A percentile compares a stretch with the other conserved stretches of the same genome.
phyloP scores from a whole-genome alignment of 2,888 invertebrate species.

The Drosophila mayaguana region DNA sequence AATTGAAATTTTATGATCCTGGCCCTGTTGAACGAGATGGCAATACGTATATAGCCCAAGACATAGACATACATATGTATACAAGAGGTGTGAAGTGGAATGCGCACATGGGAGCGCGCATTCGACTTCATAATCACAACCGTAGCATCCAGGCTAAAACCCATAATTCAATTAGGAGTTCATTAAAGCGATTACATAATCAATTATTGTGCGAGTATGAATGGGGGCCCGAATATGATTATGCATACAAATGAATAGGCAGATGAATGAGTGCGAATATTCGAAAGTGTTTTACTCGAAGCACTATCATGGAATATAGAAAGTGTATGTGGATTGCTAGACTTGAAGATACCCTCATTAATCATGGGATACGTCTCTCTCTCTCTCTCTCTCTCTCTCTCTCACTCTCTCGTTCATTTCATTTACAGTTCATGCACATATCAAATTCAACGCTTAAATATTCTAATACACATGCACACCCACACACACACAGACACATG shows the following conservation, averaged over 20 bases:
- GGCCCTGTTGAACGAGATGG: conserved; percentile 3
- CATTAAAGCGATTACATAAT: conserved; percentile 76
- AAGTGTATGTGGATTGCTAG: too few species aligned
- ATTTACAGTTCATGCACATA: not conserved
- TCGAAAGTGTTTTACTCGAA: not conserved
- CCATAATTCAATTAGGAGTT: conserved; percentile 74
- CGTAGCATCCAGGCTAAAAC: conserved; percentile 37
- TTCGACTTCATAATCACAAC: conserved; percentile 22
- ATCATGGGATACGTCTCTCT: too few species aligned
- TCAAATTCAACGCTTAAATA: not conserved
- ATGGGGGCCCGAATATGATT: conserved; percentile 26
- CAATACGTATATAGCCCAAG: not conserved
- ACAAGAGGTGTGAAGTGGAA: not conserved
- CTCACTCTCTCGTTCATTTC: not conserved
- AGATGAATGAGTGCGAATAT: not conserved
- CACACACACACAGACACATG: not conserved
- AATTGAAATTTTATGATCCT: conserved; percentile 81
- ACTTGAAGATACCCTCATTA: not conserved
- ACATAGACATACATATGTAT: not conserved
- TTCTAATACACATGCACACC: not conserved
- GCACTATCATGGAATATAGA: not conserved
- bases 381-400: not conserved
- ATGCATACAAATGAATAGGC: conserved; percentile 26
- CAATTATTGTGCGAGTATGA: conserved; percentile 59
- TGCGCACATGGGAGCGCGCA: not conserved